Conservation (phyloP, 2,797 vertebrate genomes). For the Octomys mimax region DNA sequence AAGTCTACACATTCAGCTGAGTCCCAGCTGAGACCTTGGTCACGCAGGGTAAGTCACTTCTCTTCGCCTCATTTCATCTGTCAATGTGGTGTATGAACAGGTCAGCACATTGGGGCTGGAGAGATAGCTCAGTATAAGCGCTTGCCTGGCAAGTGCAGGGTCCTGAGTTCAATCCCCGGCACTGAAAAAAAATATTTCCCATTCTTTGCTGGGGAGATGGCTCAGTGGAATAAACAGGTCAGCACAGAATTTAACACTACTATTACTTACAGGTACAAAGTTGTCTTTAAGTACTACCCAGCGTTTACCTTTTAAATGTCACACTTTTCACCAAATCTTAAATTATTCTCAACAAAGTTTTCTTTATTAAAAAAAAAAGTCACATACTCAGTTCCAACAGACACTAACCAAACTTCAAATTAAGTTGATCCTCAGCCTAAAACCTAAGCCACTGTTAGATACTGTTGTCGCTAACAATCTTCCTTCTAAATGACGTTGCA, state of each 20-base stretch:
- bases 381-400: slow-evolving; percentile 6
- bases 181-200: too few relatives aligned
- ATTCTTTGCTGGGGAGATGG: too few relatives aligned
- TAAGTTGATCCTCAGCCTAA: slow-evolving; percentile 29
- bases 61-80: background rate
- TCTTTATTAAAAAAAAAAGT: background rate
- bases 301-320: slow-evolving; percentile 60
- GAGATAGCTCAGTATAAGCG: too few relatives aligned
- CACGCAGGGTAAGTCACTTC: background rate
- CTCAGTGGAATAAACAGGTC: background rate
- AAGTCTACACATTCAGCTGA: background rate
- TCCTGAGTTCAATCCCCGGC: too few relatives aligned
- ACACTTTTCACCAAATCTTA: slow-evolving; percentile 37
- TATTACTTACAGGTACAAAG: background rate
- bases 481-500: background rate
- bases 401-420: slow-evolving; percentile 47
- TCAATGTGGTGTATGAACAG: background rate
- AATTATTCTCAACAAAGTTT: slow-evolving; percentile 2
- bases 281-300: background rate
- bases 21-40: background rate
- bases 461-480: background rate
- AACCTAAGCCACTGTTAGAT: background rate
- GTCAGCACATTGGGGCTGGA: background rate
- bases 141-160: too few relatives aligned
- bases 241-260: background rate